Conservation (phyloP, 92 coral and sea anemone genomes). For the Palythoa caribaeorum region DNA sequence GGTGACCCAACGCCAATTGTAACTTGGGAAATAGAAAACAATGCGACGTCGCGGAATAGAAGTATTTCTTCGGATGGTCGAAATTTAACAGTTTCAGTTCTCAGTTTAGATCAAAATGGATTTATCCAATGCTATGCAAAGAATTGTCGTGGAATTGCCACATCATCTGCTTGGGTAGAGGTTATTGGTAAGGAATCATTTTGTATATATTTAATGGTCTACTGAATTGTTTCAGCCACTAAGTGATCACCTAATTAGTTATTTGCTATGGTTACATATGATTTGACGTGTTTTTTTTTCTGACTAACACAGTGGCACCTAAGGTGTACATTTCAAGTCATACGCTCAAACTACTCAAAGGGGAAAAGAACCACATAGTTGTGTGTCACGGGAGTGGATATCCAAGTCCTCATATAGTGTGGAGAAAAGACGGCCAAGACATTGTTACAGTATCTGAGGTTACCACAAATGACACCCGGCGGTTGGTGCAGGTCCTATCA, state of each 20-base stretch:
- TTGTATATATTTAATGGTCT: too few species aligned
- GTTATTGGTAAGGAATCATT: not conserved
- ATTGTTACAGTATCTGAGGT: not conserved
- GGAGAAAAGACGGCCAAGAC: not conserved
- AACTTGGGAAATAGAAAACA: not conserved
- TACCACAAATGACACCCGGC: not conserved
- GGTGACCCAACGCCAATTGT: constrained; percentile 5
- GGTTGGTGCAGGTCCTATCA: not conserved
- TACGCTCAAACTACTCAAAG: not conserved
- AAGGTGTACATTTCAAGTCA: not conserved
- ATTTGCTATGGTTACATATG: not conserved
- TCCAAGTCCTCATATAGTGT: not conserved
- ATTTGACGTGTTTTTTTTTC: not conserved
- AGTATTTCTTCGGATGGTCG: not conserved
- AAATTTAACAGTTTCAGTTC: not conserved
- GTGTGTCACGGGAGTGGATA: constrained; percentile 7
- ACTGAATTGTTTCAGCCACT: too few species aligned
- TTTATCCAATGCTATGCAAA: not conserved
- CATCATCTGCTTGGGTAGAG: not conserved
- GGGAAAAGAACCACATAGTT: not conserved
- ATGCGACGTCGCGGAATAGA: not conserved
- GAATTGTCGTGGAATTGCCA: not conserved
- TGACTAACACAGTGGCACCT: not conserved
- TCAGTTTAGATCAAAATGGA: not conserved
- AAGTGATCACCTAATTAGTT: too few species aligned